Base-by-base conservation (phyloP, 1,140 invertebrate genomes). In the Gonioctena quinquepunctata region DNA sequence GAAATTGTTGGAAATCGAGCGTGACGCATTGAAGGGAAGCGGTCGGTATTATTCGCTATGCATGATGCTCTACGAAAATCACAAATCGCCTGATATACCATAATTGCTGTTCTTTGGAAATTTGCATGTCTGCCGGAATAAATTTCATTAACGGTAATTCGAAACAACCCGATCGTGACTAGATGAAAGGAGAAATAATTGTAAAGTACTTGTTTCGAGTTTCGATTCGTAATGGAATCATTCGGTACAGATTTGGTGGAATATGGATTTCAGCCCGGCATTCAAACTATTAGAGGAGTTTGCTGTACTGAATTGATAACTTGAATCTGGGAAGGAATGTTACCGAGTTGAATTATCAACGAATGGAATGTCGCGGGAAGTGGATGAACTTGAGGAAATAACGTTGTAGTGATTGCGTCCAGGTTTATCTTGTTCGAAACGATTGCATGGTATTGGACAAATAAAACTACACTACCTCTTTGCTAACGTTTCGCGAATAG, bases 101-200 rank as follows among this genome's bases (percentile, higher is more conserved):
- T 42, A 42, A 42, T 42, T 42, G 13, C 33, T n/a, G 16, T 3
- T 42, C 13, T 42, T 42, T 42, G 33, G 13, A n/a, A 26, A 25
- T 62, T 63, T 49, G 61, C 61, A 63, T 63, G 61, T 49, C 33
- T 63, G 21, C 7, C 16, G 27, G 23, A 63, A 63, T 48, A 63
- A 63, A 63, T 63, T 63, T 63, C 33, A 63, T 63, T 49, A 63
- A 63, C 23, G 61, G 25, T 48, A 63, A 63, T 63, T 63, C 18
- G 5, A 63, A 63, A 63, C 27, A 49, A 63, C 18, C 21, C 28
- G 25, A 48, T 63, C 33, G 27, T 28, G 25, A 42, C 33, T 42
- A 11, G 33, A 63, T 33, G 28, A 42, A 49, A 49, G 21, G 61
- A 21, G 33, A 49, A 61, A 48, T 63, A 63, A 63, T 49, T 26